These are phyloP conservation scores for Aegotheles bennettii DNA, from an alignment of 2,113 vertebrate genomes.

Conservation along the genomic window DNA sequence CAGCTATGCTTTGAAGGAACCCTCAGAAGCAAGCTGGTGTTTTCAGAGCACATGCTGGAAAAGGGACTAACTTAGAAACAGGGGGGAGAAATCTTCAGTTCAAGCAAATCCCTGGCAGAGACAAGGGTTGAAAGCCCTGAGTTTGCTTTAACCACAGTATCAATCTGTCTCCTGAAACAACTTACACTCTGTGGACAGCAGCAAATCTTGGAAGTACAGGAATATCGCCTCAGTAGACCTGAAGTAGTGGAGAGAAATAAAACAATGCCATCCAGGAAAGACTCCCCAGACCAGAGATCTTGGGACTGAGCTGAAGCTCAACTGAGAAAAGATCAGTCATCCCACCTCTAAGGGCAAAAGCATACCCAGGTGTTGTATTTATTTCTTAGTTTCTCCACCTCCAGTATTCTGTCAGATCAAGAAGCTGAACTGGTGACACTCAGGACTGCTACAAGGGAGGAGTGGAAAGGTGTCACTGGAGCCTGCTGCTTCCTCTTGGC, in stretches of 20 bases:
- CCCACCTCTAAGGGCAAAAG: background rate
- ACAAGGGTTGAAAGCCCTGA: background rate
- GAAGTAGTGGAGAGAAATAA: background rate
- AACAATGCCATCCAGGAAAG: background rate
- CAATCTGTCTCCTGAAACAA: background rate
- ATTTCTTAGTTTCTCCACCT: background rate
- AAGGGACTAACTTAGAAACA: background rate
- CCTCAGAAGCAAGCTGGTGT: background rate
- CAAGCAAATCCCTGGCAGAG: background rate
- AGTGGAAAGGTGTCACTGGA: background rate
- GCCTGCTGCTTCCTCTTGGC: background rate
- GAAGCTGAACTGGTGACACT: background rate
- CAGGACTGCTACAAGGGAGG: background rate
- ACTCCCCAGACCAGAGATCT: background rate
- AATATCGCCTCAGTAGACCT: background rate
- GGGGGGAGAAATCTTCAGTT: background rate
- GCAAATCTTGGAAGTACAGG: background rate
- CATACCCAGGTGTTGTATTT: background rate
- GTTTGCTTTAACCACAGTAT: background rate
- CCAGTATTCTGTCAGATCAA: background rate
- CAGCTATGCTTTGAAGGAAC: background rate
- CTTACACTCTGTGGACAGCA: accelerated
- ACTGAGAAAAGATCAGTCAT: background rate
- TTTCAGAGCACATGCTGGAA: background rate
- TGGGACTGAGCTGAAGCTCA: background rate